Base-by-base conservation (phyloP, 2,797 vertebrate species). In the Tragopan temminckii region DNA sequence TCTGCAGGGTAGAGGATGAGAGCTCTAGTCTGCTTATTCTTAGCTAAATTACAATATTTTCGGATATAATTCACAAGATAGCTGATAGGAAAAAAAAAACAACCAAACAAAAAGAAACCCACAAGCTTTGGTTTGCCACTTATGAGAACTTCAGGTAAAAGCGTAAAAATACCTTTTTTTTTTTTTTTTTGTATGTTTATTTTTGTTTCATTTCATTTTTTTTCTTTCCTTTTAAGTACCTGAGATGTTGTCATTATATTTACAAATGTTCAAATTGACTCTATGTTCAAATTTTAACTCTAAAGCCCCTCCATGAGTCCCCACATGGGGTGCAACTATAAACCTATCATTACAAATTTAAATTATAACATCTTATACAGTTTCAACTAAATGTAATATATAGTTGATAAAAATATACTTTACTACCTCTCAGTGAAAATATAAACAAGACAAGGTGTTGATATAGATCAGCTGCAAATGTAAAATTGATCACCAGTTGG, bases 31-130 rank as follows among this genome's bases (percentile, higher is more conserved):
- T 85, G 9, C 58, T 88, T 83, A 31, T 63, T 63, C 59, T 69
- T 35, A 20, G 21, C 8, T 72, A 25, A 66, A 76, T 9, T 69
- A 59, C 25, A 4, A 21, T 57, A 7, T 64, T 76, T 67, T 86
- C 52, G 52, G 55, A 8, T 43, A 43, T 84, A 23, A 13, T 17
- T 68, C 55, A 31, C 12, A 79, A 38, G 17, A 52, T 2, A 76
- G 9, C 19, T 45, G 31, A 21, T 10, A 70, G 27, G 6, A 20
- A 68, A 12, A n/a, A 19, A 7, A 55, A 33, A 57, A 13, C 7
- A 33, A 55, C 13, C 13, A 31, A 1, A 13, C 0, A 62, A 29
- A 14, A 38, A 68, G 35, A 31, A n/a, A 1, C 7, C 0, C 8
- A 62, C 10, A 50, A 4, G 5, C 20, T 61, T 85, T 59, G 38